Percentiles rank a stretch among this genome's conserved stretches.
Evolutionary conservation across 2,888 invertebrate species (phyloP).

Genomic region (Lapara coniferarum): DNA sequence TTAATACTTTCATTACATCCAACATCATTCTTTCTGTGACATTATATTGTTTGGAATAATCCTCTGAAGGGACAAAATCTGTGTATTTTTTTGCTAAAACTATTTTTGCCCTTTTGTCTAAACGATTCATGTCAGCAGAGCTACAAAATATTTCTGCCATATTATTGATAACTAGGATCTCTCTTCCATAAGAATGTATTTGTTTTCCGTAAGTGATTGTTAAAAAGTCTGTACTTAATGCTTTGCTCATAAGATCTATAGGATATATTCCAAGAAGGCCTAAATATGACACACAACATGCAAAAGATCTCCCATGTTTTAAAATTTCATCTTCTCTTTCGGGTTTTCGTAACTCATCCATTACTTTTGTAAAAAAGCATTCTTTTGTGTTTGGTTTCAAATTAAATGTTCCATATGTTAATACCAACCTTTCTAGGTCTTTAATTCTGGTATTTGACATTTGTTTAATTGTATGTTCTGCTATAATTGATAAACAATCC

Average conservation of each 20-base stretch:
- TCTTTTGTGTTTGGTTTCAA: conserved; percentile 74
- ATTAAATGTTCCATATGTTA: conserved; percentile 85
- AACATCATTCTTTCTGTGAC: conserved; percentile 83
- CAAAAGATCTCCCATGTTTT: conserved; percentile 83
- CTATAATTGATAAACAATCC: conserved; percentile 68
- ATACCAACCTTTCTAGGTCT: conserved; percentile 88
- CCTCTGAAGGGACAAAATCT: conserved; percentile 82
- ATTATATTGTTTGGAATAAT: conserved; percentile 78
- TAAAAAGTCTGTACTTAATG: conserved; percentile 84
- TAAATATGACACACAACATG: conserved; percentile 85
- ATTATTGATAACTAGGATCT: conserved; percentile 86
- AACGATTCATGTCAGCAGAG: conserved; percentile 81
- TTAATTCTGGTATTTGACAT: conserved; percentile 84
- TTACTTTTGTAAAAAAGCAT: conserved; percentile 63
- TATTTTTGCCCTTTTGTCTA: conserved; percentile 73
- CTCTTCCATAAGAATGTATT: conserved; percentile 75
- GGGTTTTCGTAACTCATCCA: conserved; percentile 79
- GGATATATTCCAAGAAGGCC: conserved; percentile 83
- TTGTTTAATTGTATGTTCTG: conserved; percentile 76
- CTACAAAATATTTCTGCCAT: conserved; percentile 84
- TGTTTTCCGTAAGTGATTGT: conserved; percentile 80
- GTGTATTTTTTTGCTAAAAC: conserved; percentile 84
- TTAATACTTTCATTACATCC: conserved; percentile 79
- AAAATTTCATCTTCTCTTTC: conserved; percentile 82
- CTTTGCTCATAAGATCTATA: conserved; percentile 82